Evolutionary conservation across 1,140 invertebrate genomes (phyloP).

Genomic region (Bombus sylvicola): DNA sequence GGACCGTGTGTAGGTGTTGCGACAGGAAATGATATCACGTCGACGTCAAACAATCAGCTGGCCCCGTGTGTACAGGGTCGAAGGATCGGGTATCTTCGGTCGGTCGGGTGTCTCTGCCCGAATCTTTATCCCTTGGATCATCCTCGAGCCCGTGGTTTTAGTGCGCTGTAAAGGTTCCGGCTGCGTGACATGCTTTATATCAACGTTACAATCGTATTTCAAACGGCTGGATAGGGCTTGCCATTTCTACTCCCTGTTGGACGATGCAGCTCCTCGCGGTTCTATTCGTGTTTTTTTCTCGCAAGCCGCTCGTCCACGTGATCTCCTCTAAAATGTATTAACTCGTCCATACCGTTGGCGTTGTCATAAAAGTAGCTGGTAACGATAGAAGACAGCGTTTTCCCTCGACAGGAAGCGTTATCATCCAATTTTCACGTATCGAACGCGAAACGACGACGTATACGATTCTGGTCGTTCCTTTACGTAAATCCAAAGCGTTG

Average conservation of each 20-base stretch:
- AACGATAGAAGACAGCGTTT: background rate
- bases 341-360: background rate
- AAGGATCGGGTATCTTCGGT: constrained; percentile 35
- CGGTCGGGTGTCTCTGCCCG: constrained; percentile 17
- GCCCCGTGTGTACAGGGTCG: constrained; percentile 9
- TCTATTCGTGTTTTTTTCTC: constrained; percentile 4
- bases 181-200: constrained; percentile 64
- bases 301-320: too few species aligned
- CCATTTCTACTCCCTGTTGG: constrained; percentile 21
- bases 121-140: constrained; percentile 54
- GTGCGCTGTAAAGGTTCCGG: constrained; percentile 61
- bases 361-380: background rate
- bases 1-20: background rate
- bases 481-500: background rate
- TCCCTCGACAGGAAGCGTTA: too few species aligned
- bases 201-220: constrained; percentile 69
- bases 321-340: background rate
- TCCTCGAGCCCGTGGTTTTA: constrained; percentile 64
- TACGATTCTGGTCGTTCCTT: too few species aligned
- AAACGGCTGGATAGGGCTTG: constrained; percentile 58
- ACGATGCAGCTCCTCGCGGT: constrained; percentile 25
- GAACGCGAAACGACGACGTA: background rate
- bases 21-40: constrained; percentile 33
- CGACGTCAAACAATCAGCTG: constrained; percentile 22
- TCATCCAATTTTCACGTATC: background rate